Base-by-base conservation (phyloP, 64 coral and sea anemone species). In the Orbicella faveolata region DNA sequence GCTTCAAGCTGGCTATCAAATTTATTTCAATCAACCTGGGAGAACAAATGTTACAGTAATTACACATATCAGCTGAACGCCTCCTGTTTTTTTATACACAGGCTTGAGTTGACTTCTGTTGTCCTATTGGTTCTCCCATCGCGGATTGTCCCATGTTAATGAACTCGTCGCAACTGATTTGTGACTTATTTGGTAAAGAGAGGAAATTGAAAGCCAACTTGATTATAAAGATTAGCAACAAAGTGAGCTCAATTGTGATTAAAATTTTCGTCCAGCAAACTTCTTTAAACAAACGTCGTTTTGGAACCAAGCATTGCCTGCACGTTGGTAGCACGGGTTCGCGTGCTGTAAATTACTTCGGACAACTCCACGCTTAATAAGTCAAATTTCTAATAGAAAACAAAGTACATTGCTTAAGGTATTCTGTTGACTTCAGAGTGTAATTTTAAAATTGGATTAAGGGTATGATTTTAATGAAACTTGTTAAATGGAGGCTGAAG, bases 11-110 rank as follows among this genome's bases (percentile, higher is more conserved):
- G 82, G 82, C 61, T 72, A 85, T 85, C 82, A 85, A 85, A 85
- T 85, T 85, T 85, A 85, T 33, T 51, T 85, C 82, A 85, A 85
- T 85, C 82, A 85, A 37, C 39, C 64, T 34, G 63, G 36, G 63
- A 52, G 64, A 85, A 72, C 53, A 76, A 91, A 83, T 91, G 89
- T 91, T 91, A 91, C 89, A 84, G 80, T 90, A 81, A 90, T 91
- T 91, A 91, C 55, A 63, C 69, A 91, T 52, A 73, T 75, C 89
- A 91, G 69, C 70, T 91, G 89, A 41, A 48, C 54, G 57, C 53
- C 72, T 84, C 61, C 20, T 77, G 35, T 44, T 83, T 84, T 59
- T 63, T 44, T 87, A 75, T 74, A 69, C 35, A 6, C 36, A 12
- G 23, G 37, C 20, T 65, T 85, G 89, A 77, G 74, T 76, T 84